Evolutionary conservation across 1,140 invertebrate species (phyloP).

Genomic region (Myzus persicae): DNA sequence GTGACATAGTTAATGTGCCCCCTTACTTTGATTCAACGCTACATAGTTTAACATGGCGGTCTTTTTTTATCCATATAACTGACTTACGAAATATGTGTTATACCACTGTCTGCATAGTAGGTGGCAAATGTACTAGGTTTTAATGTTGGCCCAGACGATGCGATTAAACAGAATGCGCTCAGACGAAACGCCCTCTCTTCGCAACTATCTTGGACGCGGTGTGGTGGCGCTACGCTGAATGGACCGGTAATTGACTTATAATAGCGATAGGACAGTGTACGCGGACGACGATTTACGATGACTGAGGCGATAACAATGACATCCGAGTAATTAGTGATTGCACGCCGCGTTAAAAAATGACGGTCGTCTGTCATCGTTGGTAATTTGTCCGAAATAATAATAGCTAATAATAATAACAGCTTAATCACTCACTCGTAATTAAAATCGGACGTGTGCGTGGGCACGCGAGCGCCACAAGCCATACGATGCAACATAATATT

Average conservation of each 20-base stretch:
- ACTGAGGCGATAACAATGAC: neutral
- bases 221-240: neutral
- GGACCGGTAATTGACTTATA: neutral
- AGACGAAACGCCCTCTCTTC: neutral
- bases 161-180: neutral
- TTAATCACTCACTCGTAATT: neutral
- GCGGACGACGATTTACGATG: neutral
- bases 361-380: neutral
- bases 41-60: too few relatives aligned
- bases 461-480: neutral
- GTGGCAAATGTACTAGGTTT: too few relatives aligned
- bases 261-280: neutral
- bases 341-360: neutral
- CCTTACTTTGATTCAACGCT: too few relatives aligned
- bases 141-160: too few relatives aligned
- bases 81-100: too few relatives aligned
- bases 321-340: neutral
- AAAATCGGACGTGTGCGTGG: neutral
- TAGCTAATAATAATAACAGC: too few relatives aligned
- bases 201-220: neutral
- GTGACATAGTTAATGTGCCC: too few relatives aligned
- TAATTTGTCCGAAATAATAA: neutral
- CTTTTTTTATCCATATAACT: too few relatives aligned
- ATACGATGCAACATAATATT: neutral
- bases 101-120: too few relatives aligned